Base-by-base conservation (phyloP, 2,888 invertebrate genomes). In the Steromphala cineraria region DNA sequence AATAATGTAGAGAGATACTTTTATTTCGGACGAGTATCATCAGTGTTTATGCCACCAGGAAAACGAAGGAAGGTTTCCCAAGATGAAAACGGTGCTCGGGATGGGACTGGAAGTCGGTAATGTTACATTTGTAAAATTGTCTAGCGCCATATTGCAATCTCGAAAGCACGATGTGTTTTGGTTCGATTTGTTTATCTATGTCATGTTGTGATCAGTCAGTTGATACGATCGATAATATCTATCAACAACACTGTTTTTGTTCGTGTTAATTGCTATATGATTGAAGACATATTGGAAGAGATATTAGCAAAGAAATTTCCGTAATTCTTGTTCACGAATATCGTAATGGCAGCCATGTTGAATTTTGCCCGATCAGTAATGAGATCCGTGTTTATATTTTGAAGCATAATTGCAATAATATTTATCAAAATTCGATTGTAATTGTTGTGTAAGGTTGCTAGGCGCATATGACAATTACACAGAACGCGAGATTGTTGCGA, bases 61-160 rank as follows among this genome's bases (percentile, higher is more conserved):
- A 89, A 88, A 84, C 86, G 90, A 82, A 85, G 90, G 81, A 89
- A 87, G 81, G 86, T 89, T 81, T 86, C 85, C 78, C 85, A 88
- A 79, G 89, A 89, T 78, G 89, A 89, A 67, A 87, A 87, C 79
- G 86, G 81, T 79, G 82, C 81, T 74, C 84, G 83, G 67, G 89
- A 89, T 81, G 81, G 75, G 62, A 84, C 83, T 74, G 84, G 83
- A 83, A 86, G 83, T 81, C 81, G 86, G 87, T 86, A 85, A 80
- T 78, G 67, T 24, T 71, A 15, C 71, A 24, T 71, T 71, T 71
- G 71, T 71, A 36, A 71, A 71, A 71, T 67, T 71, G 40, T 71
- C 71, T 71, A 71, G 71, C 71, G 71, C 71, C 71, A 71, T 71
- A 71, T 71, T 71, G 71, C 31, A n/a, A 71, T 71, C 71, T 31